These are phyloP conservation scores for Heteropelma amictum DNA, from an alignment of 2,888 invertebrate species.

Conservation along the genomic window DNA sequence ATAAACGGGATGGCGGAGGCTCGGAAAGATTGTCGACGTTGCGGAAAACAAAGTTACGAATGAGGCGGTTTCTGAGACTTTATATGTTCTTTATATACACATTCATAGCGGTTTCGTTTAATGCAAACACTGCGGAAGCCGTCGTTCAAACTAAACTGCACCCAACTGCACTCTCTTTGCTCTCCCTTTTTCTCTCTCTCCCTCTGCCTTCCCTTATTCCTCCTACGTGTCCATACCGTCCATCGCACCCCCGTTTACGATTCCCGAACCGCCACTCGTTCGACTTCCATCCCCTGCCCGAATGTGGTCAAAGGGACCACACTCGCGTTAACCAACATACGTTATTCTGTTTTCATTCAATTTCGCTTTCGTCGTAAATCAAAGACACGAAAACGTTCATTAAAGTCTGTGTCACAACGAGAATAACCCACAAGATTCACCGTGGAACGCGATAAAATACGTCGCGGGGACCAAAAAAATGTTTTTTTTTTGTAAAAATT, in stretches of 20 bases:
- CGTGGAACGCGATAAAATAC: neutral
- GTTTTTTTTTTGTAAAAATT: neutral
- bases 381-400: constrained; percentile 28
- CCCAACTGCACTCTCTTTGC: neutral
- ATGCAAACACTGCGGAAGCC: constrained; percentile 51
- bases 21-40: constrained; percentile 15
- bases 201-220: neutral
- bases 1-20: constrained; percentile 20
- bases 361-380: constrained; percentile 32
- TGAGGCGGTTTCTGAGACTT: constrained; percentile 17
- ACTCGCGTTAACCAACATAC: constrained; percentile 6
- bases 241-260: constrained; percentile 15
- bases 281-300: neutral
- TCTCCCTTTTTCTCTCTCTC: neutral
- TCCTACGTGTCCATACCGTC: neutral
- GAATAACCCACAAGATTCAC: neutral
- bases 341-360: constrained; percentile 40
- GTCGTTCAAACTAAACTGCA: constrained; percentile 51
- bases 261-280: constrained; percentile 47
- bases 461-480: neutral
- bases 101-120: constrained; percentile 25
- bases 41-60: constrained; percentile 32
- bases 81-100: constrained; percentile 8
- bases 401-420: constrained; percentile 3
- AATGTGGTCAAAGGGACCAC: constrained; percentile 9